Percentiles rank a stretch among this genome's conserved stretches.
Conservation (phyloP, 2,797 vertebrate genomes). For the Gymnothorax reevesii region DNA sequence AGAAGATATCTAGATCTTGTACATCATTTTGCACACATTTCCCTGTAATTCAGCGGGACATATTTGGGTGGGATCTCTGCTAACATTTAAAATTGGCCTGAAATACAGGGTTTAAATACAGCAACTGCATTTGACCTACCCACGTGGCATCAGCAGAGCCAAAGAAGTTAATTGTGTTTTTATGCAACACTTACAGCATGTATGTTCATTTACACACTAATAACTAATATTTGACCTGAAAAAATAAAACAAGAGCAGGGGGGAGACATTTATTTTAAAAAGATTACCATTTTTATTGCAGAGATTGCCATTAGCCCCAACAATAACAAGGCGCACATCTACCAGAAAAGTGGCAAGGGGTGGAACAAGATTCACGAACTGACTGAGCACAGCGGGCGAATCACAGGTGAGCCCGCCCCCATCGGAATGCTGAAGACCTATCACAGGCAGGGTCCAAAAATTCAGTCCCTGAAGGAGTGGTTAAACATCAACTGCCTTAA, state of each 20-base stretch:
- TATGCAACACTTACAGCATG: background rate
- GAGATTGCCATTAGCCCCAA: conserved; percentile 73
- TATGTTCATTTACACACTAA: background rate
- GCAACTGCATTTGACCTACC: too few relatives aligned
- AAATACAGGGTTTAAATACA: too few relatives aligned
- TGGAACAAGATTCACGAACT: conserved; percentile 72
- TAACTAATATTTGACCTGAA: background rate
- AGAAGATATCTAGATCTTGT: too few relatives aligned
- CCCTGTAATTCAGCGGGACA: too few relatives aligned
- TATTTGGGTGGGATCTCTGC: too few relatives aligned
- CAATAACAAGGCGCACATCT: conserved; percentile 66
- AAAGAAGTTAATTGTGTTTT: background rate
- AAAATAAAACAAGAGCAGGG: background rate
- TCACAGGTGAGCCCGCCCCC: conserved; percentile 64
- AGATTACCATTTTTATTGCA: conserved; percentile 41
- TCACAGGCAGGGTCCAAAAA: background rate
- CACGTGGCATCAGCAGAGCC: too few relatives aligned
- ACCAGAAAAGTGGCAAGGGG: conserved; percentile 70
- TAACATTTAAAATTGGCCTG: too few relatives aligned
- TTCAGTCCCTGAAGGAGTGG: background rate
- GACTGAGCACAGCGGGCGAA: conserved; percentile 65
- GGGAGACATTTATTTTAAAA: background rate
- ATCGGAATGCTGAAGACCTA: background rate
- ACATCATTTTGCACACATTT: too few relatives aligned
- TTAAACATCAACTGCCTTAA: conserved; percentile 1